A percentile compares a stretch with the other conserved stretches of the same genome.
These are phyloP conservation scores for Entomobrya multifasciata DNA, from an alignment of 2,888 invertebrate species.

Conservation along the genomic window DNA sequence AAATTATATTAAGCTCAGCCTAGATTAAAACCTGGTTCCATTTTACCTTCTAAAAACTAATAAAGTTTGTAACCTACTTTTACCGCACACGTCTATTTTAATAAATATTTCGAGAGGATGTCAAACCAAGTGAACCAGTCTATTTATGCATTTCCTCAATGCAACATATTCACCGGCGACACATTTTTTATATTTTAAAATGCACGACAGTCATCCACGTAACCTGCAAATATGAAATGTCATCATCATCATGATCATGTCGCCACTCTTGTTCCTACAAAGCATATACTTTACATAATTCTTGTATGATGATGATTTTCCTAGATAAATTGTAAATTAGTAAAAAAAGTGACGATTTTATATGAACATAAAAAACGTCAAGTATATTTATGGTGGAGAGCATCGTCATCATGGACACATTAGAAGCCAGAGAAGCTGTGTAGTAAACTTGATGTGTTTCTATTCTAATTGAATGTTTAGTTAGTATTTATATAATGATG, in stretches of 20 bases:
- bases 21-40: too few relatives aligned
- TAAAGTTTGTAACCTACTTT: conserved; percentile 1
- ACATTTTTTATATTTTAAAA: too few relatives aligned
- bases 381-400: conserved; percentile 44
- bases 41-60: too few relatives aligned
- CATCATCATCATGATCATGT: not conserved
- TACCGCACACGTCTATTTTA: too few relatives aligned
- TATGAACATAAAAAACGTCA: too few relatives aligned
- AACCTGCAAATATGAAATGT: too few relatives aligned
- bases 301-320: not conserved
- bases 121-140: not conserved
- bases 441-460: conserved; percentile 22
- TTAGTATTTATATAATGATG: too few relatives aligned
- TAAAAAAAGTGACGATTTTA: too few relatives aligned
- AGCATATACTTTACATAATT: not conserved
- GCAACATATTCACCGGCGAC: not conserved
- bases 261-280: conserved; percentile 10
- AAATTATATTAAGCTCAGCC: too few relatives aligned
- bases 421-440: conserved; percentile 22
- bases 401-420: too few relatives aligned
- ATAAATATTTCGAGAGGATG: not conserved
- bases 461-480: not conserved
- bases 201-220: too few relatives aligned
- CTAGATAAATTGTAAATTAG: conserved; percentile 10
- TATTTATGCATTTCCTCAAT: conserved; percentile 29